phyloP scores from a whole-genome alignment of 1,140 invertebrate species.

The Drosophila kanapiae region DNA sequence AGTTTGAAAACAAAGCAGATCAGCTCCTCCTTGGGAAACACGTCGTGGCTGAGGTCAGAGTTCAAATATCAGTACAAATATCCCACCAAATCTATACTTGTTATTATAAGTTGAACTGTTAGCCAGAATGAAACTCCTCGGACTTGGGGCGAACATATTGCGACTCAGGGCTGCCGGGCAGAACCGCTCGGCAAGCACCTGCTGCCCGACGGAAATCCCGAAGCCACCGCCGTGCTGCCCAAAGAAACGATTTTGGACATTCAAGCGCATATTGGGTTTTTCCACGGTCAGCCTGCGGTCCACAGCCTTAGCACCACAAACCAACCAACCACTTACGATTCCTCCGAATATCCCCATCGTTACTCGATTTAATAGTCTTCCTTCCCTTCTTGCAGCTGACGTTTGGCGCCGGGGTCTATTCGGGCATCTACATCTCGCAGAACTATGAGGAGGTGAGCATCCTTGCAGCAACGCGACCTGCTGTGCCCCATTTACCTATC shows the following conservation, averaged over 20 bases:
- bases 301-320: background rate
- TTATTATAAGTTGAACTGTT: constrained; percentile 15
- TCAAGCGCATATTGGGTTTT: constrained; percentile 15
- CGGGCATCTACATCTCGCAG: constrained; percentile 92
- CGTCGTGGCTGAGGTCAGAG: background rate
- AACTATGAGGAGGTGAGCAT: constrained; percentile 92
- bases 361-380: background rate
- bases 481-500: background rate
- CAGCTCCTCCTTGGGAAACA: constrained; percentile 13
- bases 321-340: background rate
- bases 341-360: background rate
- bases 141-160: constrained; percentile 41
- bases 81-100: constrained; percentile 34
- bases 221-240: constrained; percentile 49
- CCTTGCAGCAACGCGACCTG: background rate
- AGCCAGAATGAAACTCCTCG: constrained; percentile 61
- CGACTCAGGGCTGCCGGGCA: constrained; percentile 13
- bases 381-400: constrained; percentile 88
- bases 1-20: background rate
- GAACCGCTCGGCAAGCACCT: constrained; percentile 12
- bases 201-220: constrained; percentile 16
- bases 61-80: background rate
- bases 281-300: constrained; percentile 48
- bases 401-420: constrained; percentile 91
- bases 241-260: constrained; percentile 50